Base-by-base conservation (phyloP, 2,888 invertebrate genomes). In the Cheilosia soror region DNA sequence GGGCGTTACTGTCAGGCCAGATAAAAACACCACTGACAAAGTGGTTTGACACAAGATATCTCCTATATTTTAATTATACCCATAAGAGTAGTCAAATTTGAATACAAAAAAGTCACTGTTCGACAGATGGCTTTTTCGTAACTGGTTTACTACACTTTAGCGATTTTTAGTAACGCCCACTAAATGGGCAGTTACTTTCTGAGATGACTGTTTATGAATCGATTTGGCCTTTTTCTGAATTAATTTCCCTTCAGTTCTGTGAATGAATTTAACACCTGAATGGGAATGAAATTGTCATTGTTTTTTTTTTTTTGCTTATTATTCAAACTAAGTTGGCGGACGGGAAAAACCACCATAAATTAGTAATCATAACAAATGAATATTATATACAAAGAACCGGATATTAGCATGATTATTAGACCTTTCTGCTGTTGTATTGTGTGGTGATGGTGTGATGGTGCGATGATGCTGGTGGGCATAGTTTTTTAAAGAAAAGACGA, bases 181-280 rank as follows among this genome's bases (percentile, higher is more conserved):
- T 37, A n/a, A 71, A 71, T 71, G 71, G 71, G 58, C 71, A 37
- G 58, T 49, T 29, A 71, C 47, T 37, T 60, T 69, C 6, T 15
- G 15, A 55, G 31, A 27, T 37, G 20, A 11, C 7, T 53, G 31
- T 63, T 49, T 31, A 44, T 6, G 2, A 44, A 40, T 20, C 3
- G 47, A 20, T 7, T 47, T 47, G n/a, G 11, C 13, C 51, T 29
- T 20, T 29, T 29, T 60, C 33, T 63, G 73, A 83, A 83, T 83
- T 40, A 73, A 83, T 63, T 84, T 71, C 53, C n/a, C 29, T 68
- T 27, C 6, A 68, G 57, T 71, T 60, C 37, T 53, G 80, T 84
- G 84, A 84, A 82, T 82, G 78, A 75, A 80, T 80, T 47, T 65
- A 75, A 80, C 80, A 84, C 80, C 65, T 84, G 84, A 84, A 84